phyloP scores from a whole-genome alignment of 1,140 invertebrate genomes.

The Drosophila persimilis region DNA sequence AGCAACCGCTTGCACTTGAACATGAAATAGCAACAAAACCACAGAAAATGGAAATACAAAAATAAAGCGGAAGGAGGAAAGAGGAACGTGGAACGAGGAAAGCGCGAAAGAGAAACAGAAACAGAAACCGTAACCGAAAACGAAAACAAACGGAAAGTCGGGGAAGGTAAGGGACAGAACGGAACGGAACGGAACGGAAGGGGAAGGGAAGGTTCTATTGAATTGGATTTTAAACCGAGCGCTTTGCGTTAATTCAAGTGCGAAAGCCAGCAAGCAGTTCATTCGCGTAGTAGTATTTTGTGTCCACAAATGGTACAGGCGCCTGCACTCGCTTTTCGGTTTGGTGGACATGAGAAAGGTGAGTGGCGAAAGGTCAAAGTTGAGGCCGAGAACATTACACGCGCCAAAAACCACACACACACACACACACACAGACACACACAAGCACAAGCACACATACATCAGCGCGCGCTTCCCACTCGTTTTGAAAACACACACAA shows the following conservation, averaged over 20 bases:
- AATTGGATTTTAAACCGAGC: slow-evolving; percentile 1
- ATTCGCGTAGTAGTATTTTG: too few species aligned
- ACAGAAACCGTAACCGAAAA: neutral
- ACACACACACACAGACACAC: neutral
- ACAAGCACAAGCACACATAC: neutral
- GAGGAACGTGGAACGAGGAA: neutral
- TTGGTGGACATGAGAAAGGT: slow-evolving; percentile 32
- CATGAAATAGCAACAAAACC: slow-evolving; percentile 40
- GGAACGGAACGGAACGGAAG: neutral
- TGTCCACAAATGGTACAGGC: neutral
- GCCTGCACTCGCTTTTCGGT: slow-evolving; percentile 8
- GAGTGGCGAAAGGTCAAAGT: slow-evolving; percentile 63
- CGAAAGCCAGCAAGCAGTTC: too few species aligned
- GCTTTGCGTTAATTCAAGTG: too few species aligned
- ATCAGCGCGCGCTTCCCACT: slow-evolving; percentile 1
- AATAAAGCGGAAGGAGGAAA: slow-evolving; percentile 7
- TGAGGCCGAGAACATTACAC: slow-evolving; percentile 45
- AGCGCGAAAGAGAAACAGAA: slow-evolving; percentile 1
- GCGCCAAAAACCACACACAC: slow-evolving; percentile 25
- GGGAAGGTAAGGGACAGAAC: neutral
- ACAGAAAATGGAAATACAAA: neutral
- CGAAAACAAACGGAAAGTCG: slow-evolving; percentile 1
- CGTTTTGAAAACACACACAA: slow-evolving; percentile 7
- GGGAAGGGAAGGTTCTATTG: slow-evolving; percentile 1
- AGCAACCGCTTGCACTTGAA: slow-evolving; percentile 66